Evolutionary conservation across 2,888 invertebrate genomes (phyloP), one percentile per base, ranked within the genome.

Genomic region (Ormia ochracea): DNA sequence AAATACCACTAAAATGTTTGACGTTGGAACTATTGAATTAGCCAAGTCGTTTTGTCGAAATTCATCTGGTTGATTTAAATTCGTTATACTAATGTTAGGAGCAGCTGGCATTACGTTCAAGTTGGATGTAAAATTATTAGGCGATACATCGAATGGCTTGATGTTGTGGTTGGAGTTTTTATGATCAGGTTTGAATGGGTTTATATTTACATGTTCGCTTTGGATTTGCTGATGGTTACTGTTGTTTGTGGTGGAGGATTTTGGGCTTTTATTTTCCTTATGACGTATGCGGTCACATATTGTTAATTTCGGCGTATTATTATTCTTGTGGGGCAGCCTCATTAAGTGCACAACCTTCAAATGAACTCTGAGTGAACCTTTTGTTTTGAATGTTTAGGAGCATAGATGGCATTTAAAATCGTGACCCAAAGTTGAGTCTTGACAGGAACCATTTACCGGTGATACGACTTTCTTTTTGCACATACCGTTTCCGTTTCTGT

Each of bases 341-440:
- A 88, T 83, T 26, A 86, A 93, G 89, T 96, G 96, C 0, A 95
- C 94, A 14, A 96, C 95, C 84, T 95, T 91, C 84, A 95, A 91
- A 87, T 96, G 96, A 4, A 96, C 94, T 92, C 95, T 94, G 6
- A 96, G 88, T 68, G 95, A 95, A 5, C 96, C 96, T 83, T 94
- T 91, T 94, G 95, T 95, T 89, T 94, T 95, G 85, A 96, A 96
- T 75, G 93, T 91, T 89, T 95, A 95, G 0, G 94, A 91, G 86
- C 96, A 96, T 73, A 95, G 90, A 86, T 95, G 94, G 85, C 96
- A 96, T 74, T 89, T 86, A 73, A 89, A 88, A 48, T 88, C 87
- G 3, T 88, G 85, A 58, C 84, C 84, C 26, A 4, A 1, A 6
- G 10, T 4, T 4, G 68, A 19, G 23, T 45, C 69, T 52, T 79